A percentile compares a stretch with the other conserved stretches of the same genome.
These are phyloP conservation scores for Drosophila pallidifrons DNA, from an alignment of 1,140 invertebrate species.

Conservation along the genomic window DNA sequence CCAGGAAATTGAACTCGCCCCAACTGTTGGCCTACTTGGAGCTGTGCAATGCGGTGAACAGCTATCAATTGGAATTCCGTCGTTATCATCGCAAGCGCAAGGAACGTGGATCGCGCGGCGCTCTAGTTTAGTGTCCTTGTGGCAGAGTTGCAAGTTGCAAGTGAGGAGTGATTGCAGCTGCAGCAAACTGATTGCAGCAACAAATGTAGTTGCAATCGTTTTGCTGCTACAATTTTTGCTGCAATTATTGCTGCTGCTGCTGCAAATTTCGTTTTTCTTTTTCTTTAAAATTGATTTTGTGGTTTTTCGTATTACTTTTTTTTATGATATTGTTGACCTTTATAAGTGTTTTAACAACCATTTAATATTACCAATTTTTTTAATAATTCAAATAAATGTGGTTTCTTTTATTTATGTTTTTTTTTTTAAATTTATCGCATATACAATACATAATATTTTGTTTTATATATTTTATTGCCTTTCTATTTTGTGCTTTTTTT, in stretches of 20 bases:
- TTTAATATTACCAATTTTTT: too few relatives aligned
- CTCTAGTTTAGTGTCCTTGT: not conserved
- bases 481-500: not conserved
- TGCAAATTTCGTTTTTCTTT: not conserved
- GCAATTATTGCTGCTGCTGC: constrained; percentile 2
- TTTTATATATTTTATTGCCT: too few relatives aligned
- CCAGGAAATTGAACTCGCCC: constrained; percentile 19
- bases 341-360: too few relatives aligned
- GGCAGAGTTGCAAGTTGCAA: constrained; percentile 4
- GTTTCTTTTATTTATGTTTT: not conserved
- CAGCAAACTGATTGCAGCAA: not conserved
- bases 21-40: constrained; percentile 51
- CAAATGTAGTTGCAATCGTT: not conserved
- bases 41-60: constrained; percentile 51
- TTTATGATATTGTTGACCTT: too few relatives aligned
- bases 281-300: not conserved
- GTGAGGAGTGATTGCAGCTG: too few relatives aligned
- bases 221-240: not conserved
- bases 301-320: not conserved
- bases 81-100: not conserved
- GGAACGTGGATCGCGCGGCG: not conserved
- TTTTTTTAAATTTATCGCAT: too few relatives aligned
- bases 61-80: constrained; percentile 38
- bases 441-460: too few relatives aligned
- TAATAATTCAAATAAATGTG: not conserved